Evolutionary conservation across 2,888 invertebrate genomes (phyloP).

Genomic region (Rotaria sp.): DNA sequence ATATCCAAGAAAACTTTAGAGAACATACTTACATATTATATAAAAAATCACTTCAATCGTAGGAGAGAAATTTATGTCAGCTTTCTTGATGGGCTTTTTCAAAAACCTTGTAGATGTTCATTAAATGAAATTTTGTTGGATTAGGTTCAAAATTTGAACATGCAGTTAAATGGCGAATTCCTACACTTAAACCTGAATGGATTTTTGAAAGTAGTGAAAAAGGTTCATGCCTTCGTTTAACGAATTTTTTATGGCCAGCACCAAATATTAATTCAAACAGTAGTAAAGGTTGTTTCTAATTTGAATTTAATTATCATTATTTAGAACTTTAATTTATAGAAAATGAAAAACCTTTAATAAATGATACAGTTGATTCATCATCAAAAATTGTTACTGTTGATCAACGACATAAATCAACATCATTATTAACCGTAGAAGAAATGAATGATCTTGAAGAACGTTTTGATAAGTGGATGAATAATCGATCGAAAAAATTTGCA

Average conservation of each 20-base stretch:
- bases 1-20: too few relatives aligned
- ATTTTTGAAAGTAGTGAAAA: conserved; percentile 38
- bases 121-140: neutral
- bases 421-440: neutral
- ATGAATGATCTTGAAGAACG: neutral
- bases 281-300: neutral
- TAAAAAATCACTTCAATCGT: too few relatives aligned
- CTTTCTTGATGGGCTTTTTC: too few relatives aligned
- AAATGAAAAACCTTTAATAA: neutral
- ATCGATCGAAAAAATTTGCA: neutral
- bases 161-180: conserved; percentile 36
- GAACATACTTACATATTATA: too few relatives aligned
- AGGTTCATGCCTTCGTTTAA: conserved; percentile 35
- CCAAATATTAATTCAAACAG: neutral
- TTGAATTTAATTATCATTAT: neutral
- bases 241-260: conserved; percentile 14
- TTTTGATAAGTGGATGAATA: neutral
- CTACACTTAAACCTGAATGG: conserved; percentile 37
- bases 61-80: too few relatives aligned
- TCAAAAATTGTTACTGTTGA: neutral
- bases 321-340: neutral
- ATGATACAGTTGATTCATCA: neutral
- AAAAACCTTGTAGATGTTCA: too few relatives aligned
- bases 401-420: conserved; percentile 8
- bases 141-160: conserved; percentile 37